phyloP scores from a whole-genome alignment of 2,797 vertebrate genomes.

The Epinephelus awoara region DNA sequence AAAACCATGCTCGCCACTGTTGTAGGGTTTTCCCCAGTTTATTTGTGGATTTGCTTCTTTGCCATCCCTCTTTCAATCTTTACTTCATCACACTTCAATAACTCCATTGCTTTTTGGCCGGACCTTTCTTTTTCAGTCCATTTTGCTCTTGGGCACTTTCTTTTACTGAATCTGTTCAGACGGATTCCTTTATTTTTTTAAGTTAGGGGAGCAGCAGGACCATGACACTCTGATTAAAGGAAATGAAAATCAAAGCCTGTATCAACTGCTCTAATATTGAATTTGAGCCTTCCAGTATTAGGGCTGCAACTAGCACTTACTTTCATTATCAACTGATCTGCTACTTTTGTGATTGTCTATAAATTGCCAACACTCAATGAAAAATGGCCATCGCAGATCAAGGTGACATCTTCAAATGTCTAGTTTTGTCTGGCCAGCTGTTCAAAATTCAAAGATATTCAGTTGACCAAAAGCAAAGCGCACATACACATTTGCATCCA shows the following conservation, averaged over 20 bases:
- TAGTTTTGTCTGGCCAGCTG: neutral
- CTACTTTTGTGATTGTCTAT: neutral
- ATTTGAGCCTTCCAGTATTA: slow-evolving; percentile 5
- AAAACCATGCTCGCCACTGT: slow-evolving; percentile 44
- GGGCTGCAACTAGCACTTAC: neutral
- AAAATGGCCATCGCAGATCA: no score
- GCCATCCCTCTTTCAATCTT: slow-evolving; percentile 22
- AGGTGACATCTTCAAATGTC: no score
- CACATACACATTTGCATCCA: no score
- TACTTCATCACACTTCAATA: slow-evolving; percentile 34
- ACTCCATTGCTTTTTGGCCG: slow-evolving; percentile 18
- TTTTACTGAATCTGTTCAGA: slow-evolving; percentile 23
- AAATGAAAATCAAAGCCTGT: slow-evolving; percentile 30
- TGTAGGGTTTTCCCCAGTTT: slow-evolving; percentile 50
- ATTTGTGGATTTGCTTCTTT: slow-evolving; percentile 37
- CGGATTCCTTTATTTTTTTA: slow-evolving; percentile 24
- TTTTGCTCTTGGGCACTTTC: slow-evolving; percentile 28
- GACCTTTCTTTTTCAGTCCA: slow-evolving; percentile 10
- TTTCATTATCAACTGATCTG: neutral
- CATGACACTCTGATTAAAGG: slow-evolving; percentile 7
- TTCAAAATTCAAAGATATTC: neutral
- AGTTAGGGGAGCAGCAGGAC: neutral
- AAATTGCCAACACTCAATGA: neutral
- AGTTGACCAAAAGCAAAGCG: neutral
- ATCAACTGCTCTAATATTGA: slow-evolving; percentile 4